Base-by-base conservation (phyloP, 1,140 invertebrate species). In the Drosophila gunungcola region DNA sequence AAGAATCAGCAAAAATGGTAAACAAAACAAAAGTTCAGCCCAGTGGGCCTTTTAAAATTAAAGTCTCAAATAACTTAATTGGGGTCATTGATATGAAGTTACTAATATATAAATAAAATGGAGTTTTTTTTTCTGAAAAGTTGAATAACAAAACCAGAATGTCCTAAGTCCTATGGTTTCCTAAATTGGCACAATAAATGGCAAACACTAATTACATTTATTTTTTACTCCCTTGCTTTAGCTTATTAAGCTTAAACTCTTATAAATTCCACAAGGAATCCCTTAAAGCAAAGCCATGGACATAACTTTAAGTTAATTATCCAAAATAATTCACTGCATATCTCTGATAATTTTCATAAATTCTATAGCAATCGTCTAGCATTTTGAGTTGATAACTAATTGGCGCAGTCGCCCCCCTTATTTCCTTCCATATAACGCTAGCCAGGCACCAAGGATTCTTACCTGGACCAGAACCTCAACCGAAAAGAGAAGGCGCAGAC, bases 301-400 rank as follows among this genome's bases (percentile, higher is more conserved):
- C 69, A 70, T 70, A 70, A 63, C 42, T 67, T 77, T 58, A 58
- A 70, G 74, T 83, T 79, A 57, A 74, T 79, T 79, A 75, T 67
- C 39, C 61, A 29, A 52, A 77, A 63, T 68, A 48, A 84, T 84
- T 83, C 62, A 58, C 45, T 48, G 60, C 80, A 76, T 84, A 68
- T 73, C 68, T 85, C 13, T 46, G 80, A 74, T 80, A 73, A 89
- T 89, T 80, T 84, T 80, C 84, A 89, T 84, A 88, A 88, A 89
- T 88, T 89, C 76, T 83, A 72, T 57, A 53, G 64, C 75, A 72
- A 76, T 42, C 45, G 62, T 82, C 57, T 76, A 32, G 60, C 21
- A 56, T 58, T 42, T 54, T 55, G 52, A 80, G 51, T 63, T 68
- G 79, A 53, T 67, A 78, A 83, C 83, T 86, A 86, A 86, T 86